Base-by-base conservation (phyloP, 2,888 invertebrate genomes). In the Tetragonula carbonaria region DNA sequence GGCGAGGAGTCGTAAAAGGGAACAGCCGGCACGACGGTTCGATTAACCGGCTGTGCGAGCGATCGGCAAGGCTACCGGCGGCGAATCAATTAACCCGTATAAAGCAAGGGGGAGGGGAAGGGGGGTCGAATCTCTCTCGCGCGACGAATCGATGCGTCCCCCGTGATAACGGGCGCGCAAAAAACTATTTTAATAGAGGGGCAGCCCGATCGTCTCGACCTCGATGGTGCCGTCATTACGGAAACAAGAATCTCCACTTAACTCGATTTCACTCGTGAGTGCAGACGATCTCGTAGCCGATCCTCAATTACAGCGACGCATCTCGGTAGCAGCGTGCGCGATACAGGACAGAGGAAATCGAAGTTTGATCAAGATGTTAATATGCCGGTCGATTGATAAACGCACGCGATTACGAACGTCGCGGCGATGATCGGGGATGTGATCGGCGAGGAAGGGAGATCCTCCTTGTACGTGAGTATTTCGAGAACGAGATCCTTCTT, bases 181-280 rank as follows among this genome's bases (percentile, higher is more conserved):
- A 51, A 78, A 38, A 23, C 38, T 62, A 59, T 57, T 72, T 28
- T 28, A 78, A 78, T 53, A 72, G 55, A 18, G 50, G 13, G 28
- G 28, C 28, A 28, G 59, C 72, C 62, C 65, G 78, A 71, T 55
- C 77, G 62, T 67, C 53, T 18, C 18, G 18, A 53, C 51, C 14
- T 33, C 57, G 72, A 78, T 78, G 73, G 63, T 79, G 81, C 80
- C 79, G 74, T 82, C 80, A 79, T 82, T 73, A 73, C 63, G 21
- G 68, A 50, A 79, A 82, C 81, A 82, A 70, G 81, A 55, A 74
- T 82, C 79, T 67, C 79, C 80, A 82, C 81, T 82, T 79, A 82
- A 82, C 73, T 79, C 80, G 63, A 82, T 79, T 82, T 33, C 50
- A 55, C 18, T n/a, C 18, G 4, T n/a, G 18, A 6, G 11, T 8